These are phyloP conservation scores for Philereme vetulata DNA, from an alignment of 2,888 invertebrate genomes.

Conservation along the genomic window DNA sequence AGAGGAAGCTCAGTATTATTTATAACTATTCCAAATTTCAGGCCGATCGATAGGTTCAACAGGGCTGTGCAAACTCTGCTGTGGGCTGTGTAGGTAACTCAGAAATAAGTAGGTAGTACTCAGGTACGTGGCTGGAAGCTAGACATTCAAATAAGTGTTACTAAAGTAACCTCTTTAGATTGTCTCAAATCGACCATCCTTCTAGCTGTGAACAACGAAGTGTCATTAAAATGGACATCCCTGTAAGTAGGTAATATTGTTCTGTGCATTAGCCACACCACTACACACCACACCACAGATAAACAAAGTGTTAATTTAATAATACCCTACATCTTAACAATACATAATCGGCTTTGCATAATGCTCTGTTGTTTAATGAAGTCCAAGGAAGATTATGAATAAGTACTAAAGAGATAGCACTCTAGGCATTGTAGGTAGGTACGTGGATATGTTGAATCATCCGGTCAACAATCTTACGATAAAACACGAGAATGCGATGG, in stretches of 20 bases:
- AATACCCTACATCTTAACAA: conserved; percentile 33
- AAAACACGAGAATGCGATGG: conserved; percentile 53
- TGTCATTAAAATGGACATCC: conserved; percentile 8
- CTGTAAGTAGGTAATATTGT: no score
- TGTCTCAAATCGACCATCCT: conserved; percentile 1
- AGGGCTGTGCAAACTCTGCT: no score
- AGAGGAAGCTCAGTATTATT: no score
- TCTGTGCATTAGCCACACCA: conserved; percentile 16
- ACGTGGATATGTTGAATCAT: conserved; percentile 54
- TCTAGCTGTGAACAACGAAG: not conserved
- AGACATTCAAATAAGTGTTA: no score
- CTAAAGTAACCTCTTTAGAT: no score
- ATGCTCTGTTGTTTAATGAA: conserved; percentile 27
- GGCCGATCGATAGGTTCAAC: no score
- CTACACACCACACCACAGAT: conserved; percentile 8
- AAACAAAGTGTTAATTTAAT: conserved; percentile 38
- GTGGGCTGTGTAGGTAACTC: no score
- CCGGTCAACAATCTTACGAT: conserved; percentile 54
- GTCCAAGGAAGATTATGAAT: conserved; percentile 21
- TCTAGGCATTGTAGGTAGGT: no score
- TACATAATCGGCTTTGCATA: conserved; percentile 33
- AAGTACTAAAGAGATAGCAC: not conserved
- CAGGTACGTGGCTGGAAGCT: no score
- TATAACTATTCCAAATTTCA: no score
- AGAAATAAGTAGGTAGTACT: no score